Percentiles rank a stretch among this genome's conserved stretches.
Conservation (phyloP, 2,797 vertebrate species). For the Parambassis ranga region DNA sequence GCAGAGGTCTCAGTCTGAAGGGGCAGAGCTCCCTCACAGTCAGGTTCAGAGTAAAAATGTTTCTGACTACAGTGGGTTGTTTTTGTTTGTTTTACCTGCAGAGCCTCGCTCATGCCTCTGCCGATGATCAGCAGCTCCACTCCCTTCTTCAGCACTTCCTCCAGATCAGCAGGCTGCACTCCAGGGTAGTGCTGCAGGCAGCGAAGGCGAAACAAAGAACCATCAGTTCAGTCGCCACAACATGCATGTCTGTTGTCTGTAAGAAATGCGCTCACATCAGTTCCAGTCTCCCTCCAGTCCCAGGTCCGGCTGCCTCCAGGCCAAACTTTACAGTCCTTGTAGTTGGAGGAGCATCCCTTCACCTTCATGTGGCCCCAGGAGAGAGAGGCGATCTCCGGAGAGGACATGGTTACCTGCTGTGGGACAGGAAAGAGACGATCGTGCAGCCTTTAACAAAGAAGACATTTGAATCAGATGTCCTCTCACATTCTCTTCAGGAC, state of each 20-base stretch:
- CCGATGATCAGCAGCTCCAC: conserved; percentile 89
- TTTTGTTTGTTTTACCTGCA: conserved; percentile 82
- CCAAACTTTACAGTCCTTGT: conserved; percentile 98
- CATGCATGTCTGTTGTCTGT: too few relatives aligned
- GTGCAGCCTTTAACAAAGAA: background rate
- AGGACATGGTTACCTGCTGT: conserved; percentile 79
- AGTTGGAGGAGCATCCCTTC: conserved; percentile 83
- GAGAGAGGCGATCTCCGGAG: conserved; percentile 89
- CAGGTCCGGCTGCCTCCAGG: conserved; percentile 92
- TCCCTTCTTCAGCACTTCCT: conserved; percentile 89
- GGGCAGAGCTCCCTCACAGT: background rate
- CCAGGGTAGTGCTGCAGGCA: conserved; percentile 87
- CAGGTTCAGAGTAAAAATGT: too few relatives aligned
- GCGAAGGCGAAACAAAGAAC: background rate
- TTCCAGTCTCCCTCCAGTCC: conserved; percentile 97
- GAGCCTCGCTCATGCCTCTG: conserved; percentile 91
- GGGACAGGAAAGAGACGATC: background rate
- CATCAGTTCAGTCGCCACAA: too few relatives aligned
- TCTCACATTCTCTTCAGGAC: too few relatives aligned
- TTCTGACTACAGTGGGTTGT: too few relatives aligned
- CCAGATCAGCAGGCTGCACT: conserved; percentile 92
- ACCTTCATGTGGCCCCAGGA: conserved; percentile 96
- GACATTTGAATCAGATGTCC: background rate
- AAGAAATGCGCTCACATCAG: conserved; percentile 86
- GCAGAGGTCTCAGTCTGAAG: too few relatives aligned